Conservation (phyloP, 1,140 invertebrate species). For the Heterodera schachtii region DNA sequence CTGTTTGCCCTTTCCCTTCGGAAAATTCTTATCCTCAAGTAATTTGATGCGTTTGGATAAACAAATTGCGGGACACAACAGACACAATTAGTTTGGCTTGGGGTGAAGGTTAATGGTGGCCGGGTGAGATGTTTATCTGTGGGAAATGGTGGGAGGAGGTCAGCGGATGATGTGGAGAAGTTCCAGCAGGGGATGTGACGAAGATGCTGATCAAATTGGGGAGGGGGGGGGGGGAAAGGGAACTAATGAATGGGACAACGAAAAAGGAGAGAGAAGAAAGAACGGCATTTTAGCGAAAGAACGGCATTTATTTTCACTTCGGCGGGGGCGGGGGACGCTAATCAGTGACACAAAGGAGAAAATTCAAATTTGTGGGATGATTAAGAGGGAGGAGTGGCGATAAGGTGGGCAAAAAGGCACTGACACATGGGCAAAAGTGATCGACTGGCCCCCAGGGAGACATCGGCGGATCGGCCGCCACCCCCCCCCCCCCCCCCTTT, state of each 20-base stretch:
- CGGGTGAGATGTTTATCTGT: conserved; percentile 4
- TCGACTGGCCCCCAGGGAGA: background rate
- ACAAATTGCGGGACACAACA: conserved; percentile 3
- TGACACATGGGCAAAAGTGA: background rate
- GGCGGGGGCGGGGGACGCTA: background rate
- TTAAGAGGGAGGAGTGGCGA: background rate
- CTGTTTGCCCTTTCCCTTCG: background rate
- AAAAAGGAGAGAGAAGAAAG: background rate
- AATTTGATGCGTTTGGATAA: conserved; percentile 6
- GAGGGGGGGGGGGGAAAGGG: background rate
- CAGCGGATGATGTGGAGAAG: background rate
- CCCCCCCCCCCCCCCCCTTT: background rate
- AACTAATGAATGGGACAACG: background rate
- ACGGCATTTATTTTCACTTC: background rate
- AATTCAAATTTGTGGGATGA: conserved; percentile 9
- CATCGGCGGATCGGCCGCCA: background rate
- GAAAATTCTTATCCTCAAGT: background rate
- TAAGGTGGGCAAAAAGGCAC: conserved; percentile 3
- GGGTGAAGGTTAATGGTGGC: background rate
- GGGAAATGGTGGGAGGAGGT: background rate
- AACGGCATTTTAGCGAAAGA: background rate
- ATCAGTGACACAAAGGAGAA: conserved; percentile 15
- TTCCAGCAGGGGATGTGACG: background rate
- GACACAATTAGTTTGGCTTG: conserved; percentile 4
- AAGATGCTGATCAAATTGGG: background rate